A percentile compares a stretch with the other conserved stretches of the same genome.
These are phyloP conservation scores for Halocynthia roretzi DNA, from an alignment of 23 tunicate species.

Conservation along the genomic window DNA sequence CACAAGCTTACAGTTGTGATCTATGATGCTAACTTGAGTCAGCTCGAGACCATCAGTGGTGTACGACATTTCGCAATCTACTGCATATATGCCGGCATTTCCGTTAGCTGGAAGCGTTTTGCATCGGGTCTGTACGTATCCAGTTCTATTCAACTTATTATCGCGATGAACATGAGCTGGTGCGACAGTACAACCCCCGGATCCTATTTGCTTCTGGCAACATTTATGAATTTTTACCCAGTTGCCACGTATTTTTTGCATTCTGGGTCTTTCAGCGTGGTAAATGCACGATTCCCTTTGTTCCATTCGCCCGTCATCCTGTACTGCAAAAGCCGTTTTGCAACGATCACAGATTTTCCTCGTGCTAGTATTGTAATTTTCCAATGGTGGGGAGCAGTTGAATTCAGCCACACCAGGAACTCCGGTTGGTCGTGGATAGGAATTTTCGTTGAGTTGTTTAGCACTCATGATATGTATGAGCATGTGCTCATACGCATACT, in stretches of 20 bases:
- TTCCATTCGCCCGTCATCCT: no score
- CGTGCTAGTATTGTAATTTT: no score
- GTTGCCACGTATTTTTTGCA: neutral
- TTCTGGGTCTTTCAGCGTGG: no score
- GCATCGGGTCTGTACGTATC: constrained; percentile 39
- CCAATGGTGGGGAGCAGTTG: no score
- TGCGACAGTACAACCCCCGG: constrained; percentile 50
- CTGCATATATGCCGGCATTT: constrained; percentile 49
- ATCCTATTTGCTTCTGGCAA: constrained; percentile 45
- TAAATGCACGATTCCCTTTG: no score
- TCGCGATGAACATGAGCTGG: constrained; percentile 73
- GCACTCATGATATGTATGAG: constrained; percentile 45
- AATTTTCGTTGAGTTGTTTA: constrained; percentile 38
- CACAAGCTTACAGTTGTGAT: constrained; percentile 33
- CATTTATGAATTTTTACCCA: constrained; percentile 54
- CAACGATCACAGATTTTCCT: no score
- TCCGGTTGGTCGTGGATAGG: constrained; percentile 44
- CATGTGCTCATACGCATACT: constrained; percentile 41
- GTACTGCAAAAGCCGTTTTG: no score
- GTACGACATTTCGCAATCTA: constrained; percentile 85
- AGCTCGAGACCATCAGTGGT: constrained; percentile 64
- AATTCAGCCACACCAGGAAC: constrained; percentile 11
- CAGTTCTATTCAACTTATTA: constrained; percentile 31
- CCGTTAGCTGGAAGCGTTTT: constrained; percentile 26
- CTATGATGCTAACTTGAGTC: constrained; percentile 58